Evolutionary conservation across 2,797 vertebrate genomes (phyloP), one percentile per base, ranked within the genome.

Genomic region (Chloroceryle amazona): DNA sequence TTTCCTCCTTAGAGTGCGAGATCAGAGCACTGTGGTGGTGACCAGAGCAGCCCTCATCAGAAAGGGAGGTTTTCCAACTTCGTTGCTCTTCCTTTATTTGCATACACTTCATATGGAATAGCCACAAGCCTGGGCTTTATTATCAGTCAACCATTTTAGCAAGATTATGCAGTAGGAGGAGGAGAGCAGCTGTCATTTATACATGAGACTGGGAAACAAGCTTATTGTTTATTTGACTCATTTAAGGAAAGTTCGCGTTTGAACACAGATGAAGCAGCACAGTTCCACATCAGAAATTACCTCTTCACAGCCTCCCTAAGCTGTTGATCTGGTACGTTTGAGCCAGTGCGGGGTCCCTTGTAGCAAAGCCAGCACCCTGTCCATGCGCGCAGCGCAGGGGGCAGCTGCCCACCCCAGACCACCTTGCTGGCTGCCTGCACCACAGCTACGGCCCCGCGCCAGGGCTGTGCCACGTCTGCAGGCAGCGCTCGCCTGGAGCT

Each of bases 331-430:
- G 26, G 3, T 42, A 6, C 2, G 14, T 60, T 52, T 81, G 70
- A 78, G 61, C 47, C 78, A 81, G 23, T 0, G 1, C 55, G 70
- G 51, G 18, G 9, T 51, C 10, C 26, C 15, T 66, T 1, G 0
- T 7, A 58, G 66, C 58, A 26, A 60, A 23, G 35, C 31, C n/a
- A 37, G 28, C 55, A 46, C 35, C 58, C 20, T 25, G 0, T 13
- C 9, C 3, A 8, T 29, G 73, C 28, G 31, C 13, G 5, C 5
- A 9, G 33, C 0, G 0, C 37, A 3, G 4, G 0, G 6, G 67
- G n/a, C 35, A 37, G 49, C 42, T 44, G 35, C n/a, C 22, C 1
- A 3, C 6, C 0, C 11, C 6, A 55, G n/a, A 0, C 33, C n/a
- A 10, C 6, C 2, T 18, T 9, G 25, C 22, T 60, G 47, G 44